A percentile compares a stretch with the other conserved stretches of the same genome.
Evolutionary conservation across 2,113 vertebrate genomes (phyloP).

Genomic region (Mirounga angustirostris): DNA sequence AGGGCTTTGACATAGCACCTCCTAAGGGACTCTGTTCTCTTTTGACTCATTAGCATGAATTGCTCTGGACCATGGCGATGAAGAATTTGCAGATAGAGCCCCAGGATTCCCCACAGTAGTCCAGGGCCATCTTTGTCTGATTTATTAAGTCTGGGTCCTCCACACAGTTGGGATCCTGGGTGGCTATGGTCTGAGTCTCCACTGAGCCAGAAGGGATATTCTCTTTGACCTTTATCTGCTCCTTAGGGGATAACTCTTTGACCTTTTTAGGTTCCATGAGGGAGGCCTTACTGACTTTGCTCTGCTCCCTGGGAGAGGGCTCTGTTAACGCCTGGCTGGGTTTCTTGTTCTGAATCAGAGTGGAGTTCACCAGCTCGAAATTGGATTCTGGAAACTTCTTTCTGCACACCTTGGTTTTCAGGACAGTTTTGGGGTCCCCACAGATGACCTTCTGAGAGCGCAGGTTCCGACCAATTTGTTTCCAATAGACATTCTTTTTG

Average conservation of each 20-base stretch:
- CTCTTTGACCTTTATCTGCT: not conserved
- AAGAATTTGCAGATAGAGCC: conserved; percentile 91
- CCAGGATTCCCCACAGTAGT: conserved; percentile 91
- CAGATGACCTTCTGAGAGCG: conserved; percentile 92
- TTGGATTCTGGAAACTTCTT: conserved; percentile 88
- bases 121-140: conserved; percentile 88
- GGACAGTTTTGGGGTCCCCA: conserved; percentile 79
- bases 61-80: conserved; percentile 91
- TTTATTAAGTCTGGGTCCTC: conserved; percentile 84
- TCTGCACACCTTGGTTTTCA: conserved; percentile 91
- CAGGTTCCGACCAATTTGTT: conserved; percentile 90
- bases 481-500: conserved; percentile 91
- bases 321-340: not conserved
- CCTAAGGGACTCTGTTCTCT: not conserved
- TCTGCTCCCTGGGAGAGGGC: not conserved
- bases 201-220: not conserved
- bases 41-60: conserved; percentile 86
- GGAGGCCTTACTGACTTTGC: not conserved
- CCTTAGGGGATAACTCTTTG: not conserved
- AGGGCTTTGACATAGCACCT: not conserved
- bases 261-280: not conserved
- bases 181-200: not conserved
- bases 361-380: conserved; percentile 87
- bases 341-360: conserved; percentile 13
- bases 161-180: conserved; percentile 60